Percentiles rank a stretch among this genome's conserved stretches.
Evolutionary conservation across 2,888 invertebrate genomes (phyloP).

Genomic region (Orthosia incerta): DNA sequence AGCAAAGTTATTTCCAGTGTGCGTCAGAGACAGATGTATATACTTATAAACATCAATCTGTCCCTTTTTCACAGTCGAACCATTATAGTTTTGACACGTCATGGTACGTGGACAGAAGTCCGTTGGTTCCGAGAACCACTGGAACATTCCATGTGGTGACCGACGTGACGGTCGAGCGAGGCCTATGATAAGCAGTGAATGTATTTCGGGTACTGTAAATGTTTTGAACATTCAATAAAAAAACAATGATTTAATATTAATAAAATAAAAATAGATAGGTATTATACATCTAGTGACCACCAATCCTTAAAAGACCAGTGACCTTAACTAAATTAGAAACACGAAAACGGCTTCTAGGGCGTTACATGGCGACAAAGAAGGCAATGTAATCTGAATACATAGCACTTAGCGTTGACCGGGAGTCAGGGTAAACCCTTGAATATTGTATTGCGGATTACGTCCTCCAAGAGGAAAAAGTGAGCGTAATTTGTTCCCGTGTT

Average conservation of each 20-base stretch:
- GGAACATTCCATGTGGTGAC: too few species aligned
- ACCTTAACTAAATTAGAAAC: slow-evolving; percentile 51
- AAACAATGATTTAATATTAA: too few species aligned
- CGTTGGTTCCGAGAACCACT: too few species aligned
- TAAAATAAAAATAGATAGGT: background rate
- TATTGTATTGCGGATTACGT: slow-evolving; percentile 63
- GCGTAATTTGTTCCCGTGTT: slow-evolving; percentile 50
- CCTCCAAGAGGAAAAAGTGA: slow-evolving; percentile 50
- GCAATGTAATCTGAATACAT: slow-evolving; percentile 63
- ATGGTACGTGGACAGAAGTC: too few species aligned
- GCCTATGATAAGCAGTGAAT: too few species aligned
- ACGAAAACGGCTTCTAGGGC: slow-evolving; percentile 36
- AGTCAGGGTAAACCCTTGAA: slow-evolving; percentile 46
- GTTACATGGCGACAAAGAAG: slow-evolving; percentile 45
- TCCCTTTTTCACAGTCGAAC: too few species aligned
- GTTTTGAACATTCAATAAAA: background rate
- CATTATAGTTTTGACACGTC: too few species aligned
- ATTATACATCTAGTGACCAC: background rate
- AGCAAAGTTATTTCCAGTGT: too few species aligned
- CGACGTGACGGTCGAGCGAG: too few species aligned
- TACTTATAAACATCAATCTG: too few species aligned
- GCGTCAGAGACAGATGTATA: too few species aligned
- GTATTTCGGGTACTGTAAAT: too few species aligned
- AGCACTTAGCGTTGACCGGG: slow-evolving; percentile 56
- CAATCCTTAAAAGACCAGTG: slow-evolving; percentile 18